A percentile compares a stretch with the other conserved stretches of the same genome.
Conservation (phyloP, 2,888 invertebrate species). For the Cosmopolites sordidus region DNA sequence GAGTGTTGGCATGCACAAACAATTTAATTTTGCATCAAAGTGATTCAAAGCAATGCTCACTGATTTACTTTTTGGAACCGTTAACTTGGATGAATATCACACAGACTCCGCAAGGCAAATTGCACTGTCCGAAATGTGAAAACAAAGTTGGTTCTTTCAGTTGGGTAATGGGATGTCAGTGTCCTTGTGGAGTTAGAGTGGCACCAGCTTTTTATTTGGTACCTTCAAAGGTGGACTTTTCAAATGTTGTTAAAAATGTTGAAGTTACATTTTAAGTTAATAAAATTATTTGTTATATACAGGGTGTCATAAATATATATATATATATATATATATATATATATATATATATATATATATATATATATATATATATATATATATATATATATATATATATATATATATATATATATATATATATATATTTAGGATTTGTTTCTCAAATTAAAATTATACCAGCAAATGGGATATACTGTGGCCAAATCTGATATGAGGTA, state of each 20-base stretch:
- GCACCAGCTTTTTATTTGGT: conserved; percentile 89
- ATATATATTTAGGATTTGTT: conserved; percentile 67
- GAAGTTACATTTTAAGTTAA: conserved; percentile 55
- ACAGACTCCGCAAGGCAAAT: conserved; percentile 81
- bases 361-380: too few relatives aligned
- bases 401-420: too few relatives aligned
- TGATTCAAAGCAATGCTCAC: conserved; percentile 55
- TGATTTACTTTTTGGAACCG: conserved; percentile 84
- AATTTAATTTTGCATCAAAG: conserved; percentile 72
- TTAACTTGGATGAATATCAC: conserved; percentile 73
- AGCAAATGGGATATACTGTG: conserved; percentile 70
- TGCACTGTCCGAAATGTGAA: conserved; percentile 80
- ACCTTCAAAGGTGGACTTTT: conserved; percentile 86
- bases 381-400: too few relatives aligned
- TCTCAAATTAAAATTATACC: conserved; percentile 74
- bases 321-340: too few relatives aligned
- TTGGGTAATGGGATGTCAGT: conserved; percentile 87
- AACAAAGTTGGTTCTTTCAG: conserved; percentile 85
- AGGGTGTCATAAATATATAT: too few relatives aligned
- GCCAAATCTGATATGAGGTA: conserved; percentile 66
- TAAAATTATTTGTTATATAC: too few relatives aligned
- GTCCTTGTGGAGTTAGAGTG: conserved; percentile 85
- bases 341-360: too few relatives aligned
- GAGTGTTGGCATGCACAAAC: conserved; percentile 75
- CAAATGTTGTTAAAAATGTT: conserved; percentile 82